Base-by-base conservation (phyloP, 2,888 invertebrate genomes). In the Agriopis aurantiaria region DNA sequence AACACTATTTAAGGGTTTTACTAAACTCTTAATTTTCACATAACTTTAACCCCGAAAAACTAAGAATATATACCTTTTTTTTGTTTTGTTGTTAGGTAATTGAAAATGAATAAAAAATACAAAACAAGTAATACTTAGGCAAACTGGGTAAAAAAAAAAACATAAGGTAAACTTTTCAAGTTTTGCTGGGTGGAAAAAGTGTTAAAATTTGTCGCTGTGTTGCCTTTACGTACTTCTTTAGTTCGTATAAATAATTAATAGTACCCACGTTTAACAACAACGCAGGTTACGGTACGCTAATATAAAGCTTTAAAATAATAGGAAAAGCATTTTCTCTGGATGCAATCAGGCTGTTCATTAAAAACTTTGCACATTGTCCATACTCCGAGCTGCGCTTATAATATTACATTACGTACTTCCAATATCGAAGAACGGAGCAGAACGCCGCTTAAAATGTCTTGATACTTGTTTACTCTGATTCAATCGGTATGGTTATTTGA, bases 361-460 rank as follows among this genome's bases (percentile, higher is more conserved):
- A 66, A 69, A 66, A 70, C 68, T 71, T 68, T 63, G 75, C 41
- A 59, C 65, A 73, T 69, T 75, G 69, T 73, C 69, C 72, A 69
- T 69, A 68, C 60, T 65, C 57, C 56, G 45, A 65, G 52, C 74
- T 56, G 41, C 74, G 81, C 77, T 73, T 71, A 64, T 52, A 59
- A 68, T 17, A 64, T 73, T 73, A 86, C 85, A 85, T 85, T 85
- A 23, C 17, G 17, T 23, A 79, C 76, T 82, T 73, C 66, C 11
- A 65, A 68, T 69, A 68, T 67, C 62, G 69, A 55, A 69, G 68
- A 68, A 53, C 59, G 65, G 51, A 68, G 67, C 14, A 46, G 52
- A 56, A 58, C 43, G 41, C 62, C 43, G 65, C 43, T 46, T 23
- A 9, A n/a, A 14, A 1, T 53, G 51, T 69, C 59, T 75, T 75